Base-by-base conservation (phyloP, 2,888 invertebrate species). In the Folsomia candida region DNA sequence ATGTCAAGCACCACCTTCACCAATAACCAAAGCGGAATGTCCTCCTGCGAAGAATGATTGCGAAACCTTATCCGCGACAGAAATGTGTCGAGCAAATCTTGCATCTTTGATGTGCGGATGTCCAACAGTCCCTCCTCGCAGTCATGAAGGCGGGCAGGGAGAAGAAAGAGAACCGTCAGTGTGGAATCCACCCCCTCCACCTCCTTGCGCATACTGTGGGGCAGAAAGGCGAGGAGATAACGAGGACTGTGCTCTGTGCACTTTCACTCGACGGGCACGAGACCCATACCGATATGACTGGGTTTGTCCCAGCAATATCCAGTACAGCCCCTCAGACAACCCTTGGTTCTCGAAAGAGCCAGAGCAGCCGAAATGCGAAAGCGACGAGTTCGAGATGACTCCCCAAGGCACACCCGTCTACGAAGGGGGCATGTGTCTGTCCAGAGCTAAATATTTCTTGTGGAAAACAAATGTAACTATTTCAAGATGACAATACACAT, bases 361-460 rank as follows among this genome's bases (percentile, higher is more conserved):
- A 28, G 14, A 14, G n/a, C 9, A 18, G 2, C n/a, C 62, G 28
- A 68, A 25, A 22, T 68, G 68, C 20, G 28, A 63, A 22, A 63
- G 63, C 24, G 57, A 51, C 18, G 51, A 27, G 9, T 68, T 68
- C 27, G 63, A 68, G 9, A 28, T 57, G 62, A 62, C 47, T 4
- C 18, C 51, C 1, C 54, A 73, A 63, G 73, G 73, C n/a, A 63
- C 63, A 1, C 58, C 70, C 6, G 20, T 18, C 1, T 73, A 73
- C 26, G 67, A 73, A 61, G 73, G 73, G n/a, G 73, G 73, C 22
- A 73, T 73, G 73, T 73, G 73, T 27, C 9, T 70, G 37, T 14
- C 20, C 1, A 47, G 64, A 61, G 60, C 68, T 4, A 28, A 27
- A 2, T 6, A 51, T 3, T 73, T 51, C 54, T 57, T 73, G 6